These are phyloP conservation scores for Sakesphorus luctuosus DNA, from an alignment of 2,113 vertebrate genomes.

Conservation along the genomic window DNA sequence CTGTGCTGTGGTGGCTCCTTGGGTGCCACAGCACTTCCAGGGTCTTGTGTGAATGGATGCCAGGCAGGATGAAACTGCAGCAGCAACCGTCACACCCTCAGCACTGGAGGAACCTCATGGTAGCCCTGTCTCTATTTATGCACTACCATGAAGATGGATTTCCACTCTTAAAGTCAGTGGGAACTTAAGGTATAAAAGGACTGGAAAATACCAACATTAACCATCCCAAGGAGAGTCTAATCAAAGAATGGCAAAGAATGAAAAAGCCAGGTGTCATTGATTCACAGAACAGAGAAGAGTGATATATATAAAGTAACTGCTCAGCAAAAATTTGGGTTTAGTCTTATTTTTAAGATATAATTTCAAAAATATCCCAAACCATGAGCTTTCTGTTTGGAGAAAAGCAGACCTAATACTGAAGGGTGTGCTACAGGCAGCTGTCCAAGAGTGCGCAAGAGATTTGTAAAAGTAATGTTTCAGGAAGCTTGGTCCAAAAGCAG, in stretches of 20 bases:
- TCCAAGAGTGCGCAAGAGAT: slow-evolving; percentile 43
- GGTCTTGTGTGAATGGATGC: not conserved
- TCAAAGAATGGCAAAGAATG: not conserved
- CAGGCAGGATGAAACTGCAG: accelerated
- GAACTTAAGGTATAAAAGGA: not conserved
- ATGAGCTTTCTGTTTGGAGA: slow-evolving; percentile 1
- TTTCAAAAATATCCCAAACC: not conserved
- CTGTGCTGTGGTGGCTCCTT: not conserved
- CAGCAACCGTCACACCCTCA: accelerated
- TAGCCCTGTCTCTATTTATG: not conserved
- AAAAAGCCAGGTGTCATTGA: not conserved
- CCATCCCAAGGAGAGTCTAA: not conserved
- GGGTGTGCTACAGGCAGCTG: slow-evolving; percentile 40
- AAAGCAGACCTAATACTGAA: slow-evolving; percentile 35
- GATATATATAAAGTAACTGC: not conserved
- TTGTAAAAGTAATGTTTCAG: slow-evolving; percentile 49
- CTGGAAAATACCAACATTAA: not conserved
- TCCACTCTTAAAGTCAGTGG: not conserved
- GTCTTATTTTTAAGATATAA: not conserved
- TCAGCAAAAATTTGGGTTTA: not conserved
- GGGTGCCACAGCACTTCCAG: not conserved
- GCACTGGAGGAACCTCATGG: not conserved
- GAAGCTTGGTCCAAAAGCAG: slow-evolving; percentile 35
- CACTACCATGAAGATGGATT: not conserved
- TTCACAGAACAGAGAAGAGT: not conserved